These are phyloP conservation scores for Drosophila meridiana DNA, from an alignment of 2,888 invertebrate genomes.

Conservation along the genomic window DNA sequence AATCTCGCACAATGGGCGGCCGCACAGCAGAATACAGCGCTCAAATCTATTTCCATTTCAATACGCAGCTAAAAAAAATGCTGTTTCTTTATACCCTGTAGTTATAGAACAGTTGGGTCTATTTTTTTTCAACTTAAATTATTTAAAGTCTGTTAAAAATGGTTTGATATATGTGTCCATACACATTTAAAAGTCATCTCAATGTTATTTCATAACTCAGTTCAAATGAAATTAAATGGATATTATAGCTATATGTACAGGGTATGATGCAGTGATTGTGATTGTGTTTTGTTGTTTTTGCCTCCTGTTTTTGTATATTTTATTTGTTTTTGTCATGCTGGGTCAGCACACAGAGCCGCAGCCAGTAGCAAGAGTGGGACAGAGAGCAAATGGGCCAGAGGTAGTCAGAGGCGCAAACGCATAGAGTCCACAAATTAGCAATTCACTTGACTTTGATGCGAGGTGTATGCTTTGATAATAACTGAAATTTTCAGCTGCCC, in stretches of 20 bases:
- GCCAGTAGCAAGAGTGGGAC: background rate
- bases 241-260: background rate
- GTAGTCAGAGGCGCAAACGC: background rate
- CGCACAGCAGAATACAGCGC: slow-evolving; percentile 29
- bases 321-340: slow-evolving; percentile 75
- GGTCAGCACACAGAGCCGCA: slow-evolving; percentile 61
- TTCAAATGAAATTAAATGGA: too few relatives aligned
- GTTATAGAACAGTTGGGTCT: background rate
- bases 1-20: slow-evolving; percentile 53
- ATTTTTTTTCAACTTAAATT: too few relatives aligned
- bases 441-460: slow-evolving; percentile 45
- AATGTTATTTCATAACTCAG: too few relatives aligned
- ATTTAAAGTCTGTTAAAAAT: too few relatives aligned
- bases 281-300: background rate
- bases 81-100: slow-evolving; percentile 19
- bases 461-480: slow-evolving; percentile 42
- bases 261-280: slow-evolving; percentile 1
- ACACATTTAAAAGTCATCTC: too few relatives aligned
- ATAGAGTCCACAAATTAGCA: slow-evolving; percentile 47
- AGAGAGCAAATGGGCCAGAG: background rate
- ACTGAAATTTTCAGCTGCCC: slow-evolving; percentile 32
- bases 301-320: slow-evolving; percentile 30
- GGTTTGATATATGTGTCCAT: too few relatives aligned
- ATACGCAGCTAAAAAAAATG: slow-evolving; percentile 55
- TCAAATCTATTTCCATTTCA: slow-evolving; percentile 75